phyloP scores from a whole-genome alignment of 2,888 invertebrate genomes.

The Atrina japonica region DNA sequence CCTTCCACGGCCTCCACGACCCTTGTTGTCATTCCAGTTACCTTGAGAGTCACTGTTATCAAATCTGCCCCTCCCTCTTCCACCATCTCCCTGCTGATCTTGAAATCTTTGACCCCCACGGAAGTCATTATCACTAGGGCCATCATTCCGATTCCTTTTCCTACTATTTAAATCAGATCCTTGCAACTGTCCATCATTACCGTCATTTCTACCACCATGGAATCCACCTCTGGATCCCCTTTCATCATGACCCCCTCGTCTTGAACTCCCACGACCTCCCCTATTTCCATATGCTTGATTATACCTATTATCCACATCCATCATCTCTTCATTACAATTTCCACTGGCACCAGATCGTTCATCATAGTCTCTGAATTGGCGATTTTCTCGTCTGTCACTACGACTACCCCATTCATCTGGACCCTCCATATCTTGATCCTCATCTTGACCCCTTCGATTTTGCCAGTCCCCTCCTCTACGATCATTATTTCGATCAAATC shows the following conservation, averaged over 20 bases:
- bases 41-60: neutral
- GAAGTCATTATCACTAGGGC: slow-evolving; percentile 29
- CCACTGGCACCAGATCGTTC: slow-evolving; percentile 1
- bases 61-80: slow-evolving; percentile 17
- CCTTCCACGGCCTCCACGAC: slow-evolving; percentile 17
- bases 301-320: slow-evolving; percentile 18
- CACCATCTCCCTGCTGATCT: slow-evolving; percentile 26
- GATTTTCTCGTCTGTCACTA: slow-evolving; percentile 13
- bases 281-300: slow-evolving; percentile 15
- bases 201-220: slow-evolving; percentile 26
- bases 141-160: slow-evolving; percentile 34
- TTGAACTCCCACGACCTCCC: slow-evolving; percentile 25
- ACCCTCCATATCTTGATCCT: neutral
- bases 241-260: slow-evolving; percentile 11
- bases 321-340: slow-evolving; percentile 6
- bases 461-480: slow-evolving; percentile 24
- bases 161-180: slow-evolving; percentile 2
- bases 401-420: slow-evolving; percentile 19
- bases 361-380: neutral
- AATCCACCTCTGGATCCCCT: slow-evolving; percentile 13
- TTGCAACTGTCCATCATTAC: slow-evolving; percentile 25
- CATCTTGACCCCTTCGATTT: slow-evolving; percentile 9
- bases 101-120: slow-evolving; percentile 1
- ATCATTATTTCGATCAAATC: slow-evolving; percentile 6
- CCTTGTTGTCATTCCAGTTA: neutral